phyloP scores from a whole-genome alignment of 1,140 invertebrate species.

The Gonatopus flavifemur region DNA sequence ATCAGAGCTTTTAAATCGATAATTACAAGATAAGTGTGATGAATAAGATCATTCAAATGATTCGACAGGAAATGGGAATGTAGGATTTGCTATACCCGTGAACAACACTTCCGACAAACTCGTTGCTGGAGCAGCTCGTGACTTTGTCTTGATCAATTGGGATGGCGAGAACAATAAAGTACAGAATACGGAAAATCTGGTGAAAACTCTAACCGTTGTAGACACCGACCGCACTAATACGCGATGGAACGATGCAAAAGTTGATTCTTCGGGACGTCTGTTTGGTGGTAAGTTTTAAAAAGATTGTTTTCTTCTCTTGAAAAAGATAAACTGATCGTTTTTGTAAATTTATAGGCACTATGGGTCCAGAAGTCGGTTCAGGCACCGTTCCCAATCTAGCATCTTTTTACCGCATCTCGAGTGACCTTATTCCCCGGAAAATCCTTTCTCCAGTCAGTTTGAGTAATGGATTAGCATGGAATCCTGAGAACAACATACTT shows the following conservation, averaged over 20 bases:
- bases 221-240: conserved; percentile 63
- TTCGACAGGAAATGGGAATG: conserved; percentile 55
- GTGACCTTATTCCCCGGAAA: conserved; percentile 40
- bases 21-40: too few species aligned
- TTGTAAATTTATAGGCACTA: conserved; percentile 61
- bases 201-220: conserved; percentile 62
- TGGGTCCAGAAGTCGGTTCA: conserved; percentile 64
- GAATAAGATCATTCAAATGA: not conserved
- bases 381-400: conserved; percentile 49
- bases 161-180: conserved; percentile 59
- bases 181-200: conserved; percentile 54
- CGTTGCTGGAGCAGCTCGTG: conserved; percentile 65
- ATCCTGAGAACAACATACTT: conserved; percentile 66
- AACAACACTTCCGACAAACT: conserved; percentile 64
- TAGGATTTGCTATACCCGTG: conserved; percentile 71
- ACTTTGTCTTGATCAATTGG: conserved; percentile 70
- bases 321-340: not conserved
- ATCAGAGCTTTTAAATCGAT: too few species aligned
- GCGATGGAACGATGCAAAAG: conserved; percentile 87
- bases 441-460: conserved; percentile 63
- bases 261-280: conserved; percentile 75
- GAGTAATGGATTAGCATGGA: conserved; percentile 84
- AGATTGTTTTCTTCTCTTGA: not conserved
- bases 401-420: conserved; percentile 61
- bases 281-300: conserved; percentile 77